Evolutionary conservation across 2,113 vertebrate species (phyloP), one percentile per base, ranked within the genome.

Genomic region (Baryphthengus martii): DNA sequence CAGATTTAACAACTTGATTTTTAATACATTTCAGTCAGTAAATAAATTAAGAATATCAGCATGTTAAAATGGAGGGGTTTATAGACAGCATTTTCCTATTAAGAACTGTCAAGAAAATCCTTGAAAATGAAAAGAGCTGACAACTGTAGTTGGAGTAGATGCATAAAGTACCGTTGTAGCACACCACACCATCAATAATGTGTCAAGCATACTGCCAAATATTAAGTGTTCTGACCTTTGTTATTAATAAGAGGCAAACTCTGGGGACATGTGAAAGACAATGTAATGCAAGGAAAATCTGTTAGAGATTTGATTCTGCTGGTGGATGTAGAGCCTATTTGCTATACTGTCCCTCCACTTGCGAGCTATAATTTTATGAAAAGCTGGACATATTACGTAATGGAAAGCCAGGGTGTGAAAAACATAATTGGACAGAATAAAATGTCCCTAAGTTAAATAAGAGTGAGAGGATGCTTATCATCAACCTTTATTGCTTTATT

Each of bases 181-280:
- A 49, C 80, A 72, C 84, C 86, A 87, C 75, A 63, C 77, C 78
- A 95, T 96, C 88, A 88, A 75, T 95, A 95, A 85, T 70, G 11
- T 92, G 87, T 74, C 89, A 73, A 73, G 47, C 52, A 1, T 25
- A 56, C 86, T 97, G 91, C 95, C 95, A 97, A 88, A 95, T 92
- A 97, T 76, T 95, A 97, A 97, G 88, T 85, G 83, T 94, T 96
- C 92, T 95, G 94, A 96, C 95, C 96, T 96, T 94, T 96, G 66
- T 44, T 93, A 76, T 96, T 97, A 92, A 88, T 97, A 95, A 82
- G 95, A 90, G 53, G 67, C 59, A 56, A 83, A 14, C 71, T 59
- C 74, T 47, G 45, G 63, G 76, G 62, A 86, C 61, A 25, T 39
- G 26, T 44, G 62, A 59, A 89, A 91, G 77, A 93, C 67, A 94